Evolutionary conservation across 2,888 invertebrate species (phyloP).

Genomic region (Copidosoma aretas): DNA sequence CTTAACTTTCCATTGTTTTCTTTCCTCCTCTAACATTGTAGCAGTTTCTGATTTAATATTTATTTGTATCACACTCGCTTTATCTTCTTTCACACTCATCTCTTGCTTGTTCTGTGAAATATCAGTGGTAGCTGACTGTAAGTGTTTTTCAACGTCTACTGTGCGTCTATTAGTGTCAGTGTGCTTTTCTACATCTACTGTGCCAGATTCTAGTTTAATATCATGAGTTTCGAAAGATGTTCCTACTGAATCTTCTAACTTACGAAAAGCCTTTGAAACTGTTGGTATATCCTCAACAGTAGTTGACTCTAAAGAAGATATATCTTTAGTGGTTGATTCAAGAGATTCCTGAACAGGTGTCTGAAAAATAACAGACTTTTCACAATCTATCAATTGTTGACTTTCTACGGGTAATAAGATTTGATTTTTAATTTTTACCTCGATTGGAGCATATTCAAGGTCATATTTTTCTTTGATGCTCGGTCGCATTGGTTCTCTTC

Average conservation of each 20-base stretch:
- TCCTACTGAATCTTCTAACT: slow-evolving; percentile 56
- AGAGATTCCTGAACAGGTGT: slow-evolving; percentile 47
- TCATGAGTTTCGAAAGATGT: slow-evolving; percentile 48
- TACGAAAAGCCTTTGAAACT: slow-evolving; percentile 54
- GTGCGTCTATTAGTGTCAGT: slow-evolving; percentile 53
- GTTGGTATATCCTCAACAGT: slow-evolving; percentile 50
- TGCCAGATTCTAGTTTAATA: slow-evolving; percentile 57
- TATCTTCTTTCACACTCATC: slow-evolving; percentile 12
- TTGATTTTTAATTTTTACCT: slow-evolving; percentile 49
- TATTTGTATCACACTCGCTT: neutral
- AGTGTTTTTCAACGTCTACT: slow-evolving; percentile 52
- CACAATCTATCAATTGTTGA: slow-evolving; percentile 46
- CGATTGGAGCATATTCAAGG: slow-evolving; percentile 44
- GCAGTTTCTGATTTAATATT: neutral
- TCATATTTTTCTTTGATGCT: slow-evolving; percentile 34
- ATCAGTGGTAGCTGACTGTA: slow-evolving; percentile 39
- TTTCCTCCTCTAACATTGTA: slow-evolving; percentile 16
- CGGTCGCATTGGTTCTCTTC: slow-evolving; percentile 21
- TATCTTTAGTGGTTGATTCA: slow-evolving; percentile 36
- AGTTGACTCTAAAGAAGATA: slow-evolving; percentile 44
- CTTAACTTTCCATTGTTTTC: neutral
- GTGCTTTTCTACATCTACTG: slow-evolving; percentile 61
- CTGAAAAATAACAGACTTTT: slow-evolving; percentile 52
- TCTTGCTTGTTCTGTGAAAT: slow-evolving; percentile 39
- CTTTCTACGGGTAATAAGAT: slow-evolving; percentile 20